These are phyloP conservation scores for Callorhinus ursinus DNA, from an alignment of 2,113 vertebrate genomes.

Conservation along the genomic window DNA sequence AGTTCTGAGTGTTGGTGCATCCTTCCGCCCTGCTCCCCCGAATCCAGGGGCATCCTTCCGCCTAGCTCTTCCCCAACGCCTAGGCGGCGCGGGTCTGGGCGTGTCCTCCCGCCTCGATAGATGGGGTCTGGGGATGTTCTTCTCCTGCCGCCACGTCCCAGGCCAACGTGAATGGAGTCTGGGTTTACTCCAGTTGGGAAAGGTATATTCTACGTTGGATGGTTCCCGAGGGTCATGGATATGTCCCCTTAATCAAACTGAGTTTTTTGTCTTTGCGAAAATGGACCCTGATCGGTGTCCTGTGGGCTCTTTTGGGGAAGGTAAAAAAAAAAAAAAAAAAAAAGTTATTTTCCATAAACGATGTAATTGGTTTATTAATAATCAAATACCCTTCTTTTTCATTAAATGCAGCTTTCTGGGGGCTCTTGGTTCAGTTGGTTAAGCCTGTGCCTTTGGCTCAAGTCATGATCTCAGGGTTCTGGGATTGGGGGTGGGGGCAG, in stretches of 20 bases:
- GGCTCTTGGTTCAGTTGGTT: not conserved
- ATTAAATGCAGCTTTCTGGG: not conserved
- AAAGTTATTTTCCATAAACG: not conserved
- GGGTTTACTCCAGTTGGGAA: not conserved
- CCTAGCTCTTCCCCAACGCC: not conserved
- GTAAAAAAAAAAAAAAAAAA: not conserved
- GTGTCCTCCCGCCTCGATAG: not conserved
- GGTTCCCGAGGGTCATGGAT: not conserved
- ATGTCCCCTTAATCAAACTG: not conserved
- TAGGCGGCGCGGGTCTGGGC: no score
- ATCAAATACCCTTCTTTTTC: not conserved
- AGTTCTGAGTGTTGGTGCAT: no score
- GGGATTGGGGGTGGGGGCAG: not conserved
- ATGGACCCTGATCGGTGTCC: not conserved
- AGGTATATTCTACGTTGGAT: not conserved
- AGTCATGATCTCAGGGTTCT: not conserved
- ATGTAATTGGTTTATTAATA: not conserved
- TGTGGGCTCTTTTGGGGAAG: not conserved
- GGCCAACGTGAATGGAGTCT: not conserved
- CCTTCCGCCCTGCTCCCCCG: accelerated
- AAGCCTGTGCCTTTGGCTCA: not conserved
- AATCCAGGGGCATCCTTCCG: not conserved
- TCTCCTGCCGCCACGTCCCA: accelerated
- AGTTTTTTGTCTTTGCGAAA: not conserved
- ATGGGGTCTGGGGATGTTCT: not conserved